Conservation (phyloP, 30 jellyfish, hydroid and myxozoan species). For the Phacellophora camtschatica region DNA sequence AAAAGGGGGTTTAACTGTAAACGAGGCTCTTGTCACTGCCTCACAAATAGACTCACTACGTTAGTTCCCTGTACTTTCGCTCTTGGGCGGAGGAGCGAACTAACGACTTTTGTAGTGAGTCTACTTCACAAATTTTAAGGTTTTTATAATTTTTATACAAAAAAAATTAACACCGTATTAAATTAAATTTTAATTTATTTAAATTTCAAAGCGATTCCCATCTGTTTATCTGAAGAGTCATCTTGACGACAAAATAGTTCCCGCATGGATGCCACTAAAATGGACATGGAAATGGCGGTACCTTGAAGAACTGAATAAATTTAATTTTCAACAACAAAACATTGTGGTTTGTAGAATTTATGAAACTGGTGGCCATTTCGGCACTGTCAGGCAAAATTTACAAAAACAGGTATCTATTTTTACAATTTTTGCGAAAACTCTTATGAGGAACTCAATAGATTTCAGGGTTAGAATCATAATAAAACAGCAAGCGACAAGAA, state of each 20-base stretch:
- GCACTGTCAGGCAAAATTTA: neutral
- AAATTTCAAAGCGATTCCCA: slow-evolving; percentile 27
- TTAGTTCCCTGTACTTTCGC: no score
- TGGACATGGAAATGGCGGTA: slow-evolving; percentile 46
- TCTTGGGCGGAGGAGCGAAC: no score
- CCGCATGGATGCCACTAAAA: slow-evolving; percentile 65
- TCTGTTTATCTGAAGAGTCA: slow-evolving; percentile 15
- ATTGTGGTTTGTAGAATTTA: slow-evolving; percentile 25
- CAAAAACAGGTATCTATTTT: neutral
- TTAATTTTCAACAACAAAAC: neutral
- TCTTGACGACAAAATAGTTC: slow-evolving; percentile 54
- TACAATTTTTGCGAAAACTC: neutral
- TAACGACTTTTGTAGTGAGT: no score
- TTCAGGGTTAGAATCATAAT: no score
- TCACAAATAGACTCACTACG: no score
- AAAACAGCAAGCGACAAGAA: no score
- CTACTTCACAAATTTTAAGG: no score
- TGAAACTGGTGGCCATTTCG: slow-evolving; percentile 64
- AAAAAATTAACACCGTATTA: no score
- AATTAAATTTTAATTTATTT: no score
- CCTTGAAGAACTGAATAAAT: neutral
- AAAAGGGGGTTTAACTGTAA: no score
- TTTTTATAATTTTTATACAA: no score
- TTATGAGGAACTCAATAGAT: neutral
- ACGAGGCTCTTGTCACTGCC: neutral